A percentile compares a stretch with the other conserved stretches of the same genome.
Evolutionary conservation across 2,888 invertebrate species (phyloP).

Genomic region (Trichogramma dendrolimi): DNA sequence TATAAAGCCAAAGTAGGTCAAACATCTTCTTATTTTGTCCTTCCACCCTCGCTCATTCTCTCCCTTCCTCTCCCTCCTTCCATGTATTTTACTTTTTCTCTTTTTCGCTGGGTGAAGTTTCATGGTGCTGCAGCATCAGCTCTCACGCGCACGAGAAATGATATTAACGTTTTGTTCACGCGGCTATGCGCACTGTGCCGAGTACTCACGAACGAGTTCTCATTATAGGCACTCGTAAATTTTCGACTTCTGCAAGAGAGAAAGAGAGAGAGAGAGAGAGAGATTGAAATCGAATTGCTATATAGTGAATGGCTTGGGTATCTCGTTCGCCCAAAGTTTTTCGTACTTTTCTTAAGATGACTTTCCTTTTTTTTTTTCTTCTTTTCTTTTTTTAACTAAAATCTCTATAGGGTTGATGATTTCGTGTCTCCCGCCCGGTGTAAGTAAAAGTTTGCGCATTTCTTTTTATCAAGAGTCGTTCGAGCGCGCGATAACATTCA

Average conservation of each 20-base stretch:
- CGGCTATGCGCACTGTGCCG: background rate
- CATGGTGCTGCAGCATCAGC: slow-evolving; percentile 21
- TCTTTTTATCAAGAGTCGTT: too few relatives aligned
- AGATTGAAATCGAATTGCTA: slow-evolving; percentile 22
- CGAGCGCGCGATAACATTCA: too few relatives aligned
- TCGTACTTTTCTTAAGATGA: too few relatives aligned
- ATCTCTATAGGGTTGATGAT: too few relatives aligned
- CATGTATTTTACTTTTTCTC: background rate
- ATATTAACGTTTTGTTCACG: slow-evolving; percentile 20
- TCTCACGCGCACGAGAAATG: background rate
- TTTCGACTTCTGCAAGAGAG: background rate
- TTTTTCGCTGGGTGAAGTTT: background rate
- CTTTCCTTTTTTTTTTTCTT: too few relatives aligned
- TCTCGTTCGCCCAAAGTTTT: too few relatives aligned
- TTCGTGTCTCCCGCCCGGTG: too few relatives aligned
- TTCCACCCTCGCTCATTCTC: slow-evolving; percentile 1
- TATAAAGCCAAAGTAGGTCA: slow-evolving; percentile 41
- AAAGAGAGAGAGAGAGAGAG: background rate
- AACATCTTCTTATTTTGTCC: slow-evolving; percentile 5
- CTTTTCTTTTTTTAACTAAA: too few relatives aligned
- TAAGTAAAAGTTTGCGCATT: too few relatives aligned
- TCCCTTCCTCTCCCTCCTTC: slow-evolving; percentile 5
- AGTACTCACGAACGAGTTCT: background rate
- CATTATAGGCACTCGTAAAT: slow-evolving; percentile 6
- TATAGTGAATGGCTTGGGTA: background rate